Evolutionary conservation across 2,797 vertebrate species (phyloP).

Genomic region (Artibeus lituratus): DNA sequence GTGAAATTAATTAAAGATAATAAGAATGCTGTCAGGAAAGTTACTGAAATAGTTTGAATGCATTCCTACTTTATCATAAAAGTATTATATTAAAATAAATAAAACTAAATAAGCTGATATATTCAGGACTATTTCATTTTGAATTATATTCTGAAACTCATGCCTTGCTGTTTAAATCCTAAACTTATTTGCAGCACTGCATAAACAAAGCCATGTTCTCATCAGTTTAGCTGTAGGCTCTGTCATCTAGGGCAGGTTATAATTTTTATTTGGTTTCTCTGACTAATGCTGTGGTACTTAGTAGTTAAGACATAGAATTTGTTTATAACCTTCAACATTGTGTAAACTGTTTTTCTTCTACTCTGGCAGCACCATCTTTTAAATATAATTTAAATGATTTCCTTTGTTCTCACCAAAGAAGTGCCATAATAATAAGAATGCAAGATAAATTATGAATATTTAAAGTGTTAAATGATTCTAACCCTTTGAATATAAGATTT

Average conservation of each 20-base stretch:
- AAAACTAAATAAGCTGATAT: background rate
- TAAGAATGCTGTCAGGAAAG: background rate
- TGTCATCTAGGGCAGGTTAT: background rate
- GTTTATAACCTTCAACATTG: constrained; percentile 7
- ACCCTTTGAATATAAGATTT: background rate
- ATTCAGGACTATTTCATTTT: background rate
- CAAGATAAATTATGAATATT: constrained; percentile 46
- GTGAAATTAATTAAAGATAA: background rate
- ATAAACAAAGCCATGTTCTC: background rate
- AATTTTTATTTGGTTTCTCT: constrained; percentile 21
- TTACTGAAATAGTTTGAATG: background rate
- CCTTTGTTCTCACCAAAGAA: background rate
- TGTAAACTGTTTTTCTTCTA: constrained; percentile 20
- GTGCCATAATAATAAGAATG: background rate
- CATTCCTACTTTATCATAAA: background rate
- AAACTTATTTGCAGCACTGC: background rate
- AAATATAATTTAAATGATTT: constrained; percentile 49
- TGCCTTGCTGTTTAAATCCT: background rate
- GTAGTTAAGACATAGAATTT: background rate
- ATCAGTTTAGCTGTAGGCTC: background rate
- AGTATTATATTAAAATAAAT: background rate
- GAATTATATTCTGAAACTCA: background rate
- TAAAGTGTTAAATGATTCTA: background rate
- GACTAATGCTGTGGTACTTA: background rate
- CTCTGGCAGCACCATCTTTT: background rate